Evolutionary conservation across 2,888 invertebrate species (phyloP).

Genomic region (Acleris emargana): DNA sequence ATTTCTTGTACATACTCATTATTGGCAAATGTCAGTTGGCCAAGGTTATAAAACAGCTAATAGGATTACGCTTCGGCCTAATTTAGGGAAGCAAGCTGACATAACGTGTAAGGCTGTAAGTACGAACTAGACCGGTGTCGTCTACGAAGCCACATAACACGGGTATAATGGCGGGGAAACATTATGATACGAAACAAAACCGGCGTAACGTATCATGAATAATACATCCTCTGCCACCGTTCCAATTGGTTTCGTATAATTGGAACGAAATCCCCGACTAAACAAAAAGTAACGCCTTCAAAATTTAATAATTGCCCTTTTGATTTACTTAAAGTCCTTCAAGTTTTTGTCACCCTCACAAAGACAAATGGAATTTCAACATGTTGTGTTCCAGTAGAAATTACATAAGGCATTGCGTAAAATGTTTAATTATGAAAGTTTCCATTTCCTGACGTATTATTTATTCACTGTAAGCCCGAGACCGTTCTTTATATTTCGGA

Average conservation of each 20-base stretch:
- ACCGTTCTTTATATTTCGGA: conserved; percentile 29
- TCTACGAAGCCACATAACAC: conserved; percentile 14
- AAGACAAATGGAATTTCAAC: too few species aligned
- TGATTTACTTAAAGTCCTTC: neutral
- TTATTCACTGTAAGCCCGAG: conserved; percentile 26
- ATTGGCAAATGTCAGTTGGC: neutral
- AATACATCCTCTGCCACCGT: conserved; percentile 45
- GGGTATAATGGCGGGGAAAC: conserved; percentile 31
- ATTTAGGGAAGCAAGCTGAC: conserved; percentile 11
- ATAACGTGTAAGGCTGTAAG: neutral
- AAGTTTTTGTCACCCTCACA: neutral
- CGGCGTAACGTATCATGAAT: conserved; percentile 46
- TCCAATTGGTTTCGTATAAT: conserved; percentile 49
- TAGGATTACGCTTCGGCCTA: conserved; percentile 3
- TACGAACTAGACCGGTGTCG: conserved; percentile 2
- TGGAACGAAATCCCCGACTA: conserved; percentile 44
- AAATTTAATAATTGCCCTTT: conserved; percentile 14
- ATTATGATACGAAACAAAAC: conserved; percentile 35
- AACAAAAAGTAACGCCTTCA: conserved; percentile 26
- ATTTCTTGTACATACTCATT: neutral
- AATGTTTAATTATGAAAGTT: conserved; percentile 11
- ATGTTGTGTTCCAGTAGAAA: neutral
- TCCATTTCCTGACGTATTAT: conserved; percentile 22
- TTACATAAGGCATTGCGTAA: neutral
- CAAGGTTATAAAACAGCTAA: conserved; percentile 8